Evolutionary conservation across 2,797 vertebrate species (phyloP).

Genomic region (Argyrosomus regius): DNA sequence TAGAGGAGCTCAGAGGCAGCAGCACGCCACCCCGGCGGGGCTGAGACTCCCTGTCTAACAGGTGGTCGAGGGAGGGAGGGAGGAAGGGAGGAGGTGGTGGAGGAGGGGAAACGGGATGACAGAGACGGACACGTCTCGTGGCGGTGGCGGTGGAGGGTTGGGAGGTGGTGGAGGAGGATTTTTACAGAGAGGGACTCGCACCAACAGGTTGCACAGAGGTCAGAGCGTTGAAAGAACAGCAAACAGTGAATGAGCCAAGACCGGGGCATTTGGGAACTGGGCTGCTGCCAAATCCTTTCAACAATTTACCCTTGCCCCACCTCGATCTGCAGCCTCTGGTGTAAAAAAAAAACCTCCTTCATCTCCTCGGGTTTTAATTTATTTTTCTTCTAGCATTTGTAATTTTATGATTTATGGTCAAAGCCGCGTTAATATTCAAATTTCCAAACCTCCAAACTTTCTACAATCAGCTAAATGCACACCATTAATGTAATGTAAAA

Average conservation of each 20-base stretch:
- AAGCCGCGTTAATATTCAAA: conserved; percentile 20
- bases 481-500: neutral
- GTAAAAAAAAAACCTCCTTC: neutral
- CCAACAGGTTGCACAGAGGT: conserved; percentile 71
- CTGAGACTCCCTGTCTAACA: conserved; percentile 81
- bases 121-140: conserved; percentile 64
- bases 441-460: neutral
- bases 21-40: conserved; percentile 72
- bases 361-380: neutral
- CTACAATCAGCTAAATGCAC: neutral
- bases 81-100: conserved; percentile 1
- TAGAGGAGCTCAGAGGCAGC: conserved; percentile 80
- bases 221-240: conserved; percentile 55
- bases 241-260: conserved; percentile 52
- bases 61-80: conserved; percentile 75
- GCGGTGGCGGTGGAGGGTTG: conserved; percentile 7
- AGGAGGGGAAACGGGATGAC: conserved; percentile 66
- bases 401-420: conserved; percentile 18
- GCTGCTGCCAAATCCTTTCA: conserved; percentile 26
- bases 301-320: conserved; percentile 42
- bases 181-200: conserved; percentile 40
- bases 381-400: neutral
- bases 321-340: neutral
- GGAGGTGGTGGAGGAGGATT: conserved; percentile 61
- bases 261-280: conserved; percentile 17